Conservation (phyloP, 92 coral and sea anemone genomes). For the Porites evermanni region DNA sequence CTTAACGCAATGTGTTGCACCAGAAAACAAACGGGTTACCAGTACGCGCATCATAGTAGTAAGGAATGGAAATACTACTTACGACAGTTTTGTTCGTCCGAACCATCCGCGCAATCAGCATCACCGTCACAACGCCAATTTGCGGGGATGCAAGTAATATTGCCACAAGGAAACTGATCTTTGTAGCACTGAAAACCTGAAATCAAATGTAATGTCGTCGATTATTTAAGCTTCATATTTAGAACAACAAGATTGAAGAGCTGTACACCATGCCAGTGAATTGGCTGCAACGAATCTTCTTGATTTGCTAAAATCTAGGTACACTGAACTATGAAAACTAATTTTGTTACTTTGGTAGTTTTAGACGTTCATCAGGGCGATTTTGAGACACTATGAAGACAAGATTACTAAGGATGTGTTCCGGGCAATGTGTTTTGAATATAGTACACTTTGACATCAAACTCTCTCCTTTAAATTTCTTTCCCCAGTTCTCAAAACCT, state of each 20-base stretch:
- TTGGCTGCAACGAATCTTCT: background rate
- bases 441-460: background rate
- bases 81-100: conserved; percentile 89
- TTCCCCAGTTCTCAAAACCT: background rate
- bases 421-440: background rate
- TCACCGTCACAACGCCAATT: conserved; percentile 89
- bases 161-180: conserved; percentile 66
- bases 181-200: conserved; percentile 59
- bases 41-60: conserved; percentile 8
- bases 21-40: conserved; percentile 16
- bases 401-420: background rate
- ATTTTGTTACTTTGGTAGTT: background rate
- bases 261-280: background rate
- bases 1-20: conserved; percentile 1
- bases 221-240: background rate
- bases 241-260: background rate
- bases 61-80: conserved; percentile 62
- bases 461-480: background rate
- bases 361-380: background rate
- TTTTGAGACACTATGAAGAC: background rate
- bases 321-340: background rate
- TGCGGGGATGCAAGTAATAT: conserved; percentile 67
- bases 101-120: conserved; percentile 83
- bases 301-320: background rate
- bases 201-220: conserved; percentile 4